Percentiles rank a stretch among this genome's conserved stretches.
These are phyloP conservation scores for Cryptotermes secundus DNA, from an alignment of 1,140 invertebrate species.

Conservation along the genomic window DNA sequence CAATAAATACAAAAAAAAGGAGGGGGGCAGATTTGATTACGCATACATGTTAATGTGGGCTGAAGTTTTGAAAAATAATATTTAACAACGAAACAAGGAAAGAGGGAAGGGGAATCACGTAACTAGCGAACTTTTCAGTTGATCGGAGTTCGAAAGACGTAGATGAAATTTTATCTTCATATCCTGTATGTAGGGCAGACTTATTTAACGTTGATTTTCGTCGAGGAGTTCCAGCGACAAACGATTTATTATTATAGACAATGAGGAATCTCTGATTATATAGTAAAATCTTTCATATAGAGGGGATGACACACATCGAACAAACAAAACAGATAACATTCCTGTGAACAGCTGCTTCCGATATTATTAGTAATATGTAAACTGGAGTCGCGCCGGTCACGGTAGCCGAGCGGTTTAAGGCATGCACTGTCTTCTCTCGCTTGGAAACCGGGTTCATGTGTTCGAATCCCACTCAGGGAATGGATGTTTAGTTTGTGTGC, in stretches of 20 bases:
- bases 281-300: neutral
- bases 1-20: too few relatives aligned
- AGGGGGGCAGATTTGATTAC: too few relatives aligned
- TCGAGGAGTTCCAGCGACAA: neutral
- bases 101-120: neutral
- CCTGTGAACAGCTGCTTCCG: neutral
- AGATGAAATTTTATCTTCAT: neutral
- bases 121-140: neutral
- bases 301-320: neutral
- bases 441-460: too few relatives aligned
- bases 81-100: neutral
- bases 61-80: neutral
- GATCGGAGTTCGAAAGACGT: neutral
- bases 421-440: too few relatives aligned
- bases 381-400: too few relatives aligned
- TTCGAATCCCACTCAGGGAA: too few relatives aligned
- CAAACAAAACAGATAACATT: neutral
- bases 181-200: neutral
- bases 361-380: neutral
- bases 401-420: too few relatives aligned
- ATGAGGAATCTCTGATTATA: neutral
- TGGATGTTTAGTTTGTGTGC: too few relatives aligned
- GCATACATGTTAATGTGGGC: neutral
- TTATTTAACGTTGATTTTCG: neutral
- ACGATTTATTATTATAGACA: neutral